Evolutionary conservation across 2,888 invertebrate species (phyloP).

Genomic region (Tinea pellionella): DNA sequence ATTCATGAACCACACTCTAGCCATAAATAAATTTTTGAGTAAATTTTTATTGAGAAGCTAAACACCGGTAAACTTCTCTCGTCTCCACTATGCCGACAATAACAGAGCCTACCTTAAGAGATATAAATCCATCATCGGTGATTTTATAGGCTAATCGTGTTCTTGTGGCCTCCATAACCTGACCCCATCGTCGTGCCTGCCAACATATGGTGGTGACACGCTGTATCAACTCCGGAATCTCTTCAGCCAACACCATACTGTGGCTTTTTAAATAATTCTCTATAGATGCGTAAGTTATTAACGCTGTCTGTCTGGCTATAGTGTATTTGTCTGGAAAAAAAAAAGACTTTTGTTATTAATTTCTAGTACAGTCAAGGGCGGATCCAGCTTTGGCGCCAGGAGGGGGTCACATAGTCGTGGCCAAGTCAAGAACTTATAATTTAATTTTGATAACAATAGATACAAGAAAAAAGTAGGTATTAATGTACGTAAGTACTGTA

Average conservation of each 20-base stretch:
- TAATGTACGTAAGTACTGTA: no score
- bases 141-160: constrained; percentile 38
- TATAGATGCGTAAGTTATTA: neutral
- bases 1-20: no score
- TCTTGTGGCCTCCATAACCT: constrained; percentile 38
- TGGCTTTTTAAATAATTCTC: neutral
- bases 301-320: neutral
- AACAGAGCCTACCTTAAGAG: constrained; percentile 36
- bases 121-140: constrained; percentile 25
- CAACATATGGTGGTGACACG: constrained; percentile 23
- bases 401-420: no score
- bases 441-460: no score
- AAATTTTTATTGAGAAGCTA: no score
- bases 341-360: neutral
- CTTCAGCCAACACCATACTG: constrained; percentile 17
- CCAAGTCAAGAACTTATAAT: no score
- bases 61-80: no score
- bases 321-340: neutral
- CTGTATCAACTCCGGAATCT: constrained; percentile 27
- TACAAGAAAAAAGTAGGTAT: no score
- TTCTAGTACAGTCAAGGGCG: no score
- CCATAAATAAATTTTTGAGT: no score
- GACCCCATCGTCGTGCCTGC: constrained; percentile 29
- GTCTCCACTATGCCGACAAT: no score
- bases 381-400: no score